These are phyloP conservation scores for Calosoma granatense DNA, from an alignment of 1,140 invertebrate species.

Conservation along the genomic window DNA sequence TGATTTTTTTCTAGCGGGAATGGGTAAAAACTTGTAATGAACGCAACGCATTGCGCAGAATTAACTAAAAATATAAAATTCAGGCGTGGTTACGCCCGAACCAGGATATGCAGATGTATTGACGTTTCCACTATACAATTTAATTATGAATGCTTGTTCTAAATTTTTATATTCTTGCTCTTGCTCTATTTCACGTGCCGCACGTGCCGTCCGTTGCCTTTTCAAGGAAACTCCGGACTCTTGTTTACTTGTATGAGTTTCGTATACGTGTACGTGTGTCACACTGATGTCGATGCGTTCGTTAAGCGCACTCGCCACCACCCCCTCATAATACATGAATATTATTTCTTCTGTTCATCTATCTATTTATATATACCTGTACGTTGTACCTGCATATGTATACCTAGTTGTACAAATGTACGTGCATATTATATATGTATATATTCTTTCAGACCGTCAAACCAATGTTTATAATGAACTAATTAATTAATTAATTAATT, in stretches of 20 bases:
- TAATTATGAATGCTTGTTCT: conserved; percentile 28
- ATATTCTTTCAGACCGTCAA: no score
- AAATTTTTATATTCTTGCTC: conserved; percentile 21
- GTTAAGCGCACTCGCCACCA: not conserved
- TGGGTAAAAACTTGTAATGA: conserved; percentile 7
- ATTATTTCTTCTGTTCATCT: not conserved
- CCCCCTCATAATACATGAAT: not conserved
- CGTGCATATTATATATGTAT: no score
- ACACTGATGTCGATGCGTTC: not conserved
- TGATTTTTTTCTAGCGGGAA: conserved; percentile 13
- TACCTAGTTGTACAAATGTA: no score
- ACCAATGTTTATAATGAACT: no score
- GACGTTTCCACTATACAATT: conserved; percentile 31
- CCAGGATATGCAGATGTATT: conserved; percentile 31
- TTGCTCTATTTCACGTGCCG: conserved; percentile 3
- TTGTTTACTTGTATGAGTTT: not conserved
- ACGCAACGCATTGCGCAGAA: conserved; percentile 23
- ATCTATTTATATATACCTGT: not conserved
- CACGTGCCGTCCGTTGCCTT: not conserved
- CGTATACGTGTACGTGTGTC: not conserved
- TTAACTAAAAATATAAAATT: conserved; percentile 25
- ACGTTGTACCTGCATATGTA: no score
- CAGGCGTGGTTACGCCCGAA: conserved; percentile 25
- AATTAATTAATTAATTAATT: no score
- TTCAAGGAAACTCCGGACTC: no score